These are phyloP conservation scores for Pongo abelii DNA, from an alignment of 2,113 vertebrate species.

Conservation along the genomic window DNA sequence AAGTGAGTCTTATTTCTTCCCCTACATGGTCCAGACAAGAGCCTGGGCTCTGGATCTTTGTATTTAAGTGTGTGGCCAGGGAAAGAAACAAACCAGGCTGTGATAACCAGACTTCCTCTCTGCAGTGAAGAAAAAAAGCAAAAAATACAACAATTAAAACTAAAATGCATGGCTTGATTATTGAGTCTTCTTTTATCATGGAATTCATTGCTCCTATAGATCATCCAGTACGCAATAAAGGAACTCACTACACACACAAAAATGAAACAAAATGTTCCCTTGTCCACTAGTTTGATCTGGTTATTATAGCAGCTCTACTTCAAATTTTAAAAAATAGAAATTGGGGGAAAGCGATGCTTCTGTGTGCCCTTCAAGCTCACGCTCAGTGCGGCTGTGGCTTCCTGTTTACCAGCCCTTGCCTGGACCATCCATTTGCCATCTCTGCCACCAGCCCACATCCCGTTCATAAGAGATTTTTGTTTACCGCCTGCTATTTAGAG, in stretches of 20 bases:
- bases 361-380: background rate
- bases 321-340: background rate
- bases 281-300: background rate
- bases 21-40: background rate
- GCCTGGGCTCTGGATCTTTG: too few species aligned
- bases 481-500: background rate
- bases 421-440: background rate
- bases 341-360: background rate
- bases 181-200: background rate
- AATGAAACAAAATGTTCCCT: constrained; percentile 27
- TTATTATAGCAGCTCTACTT: background rate
- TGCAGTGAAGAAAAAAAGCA: background rate
- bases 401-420: constrained; percentile 24
- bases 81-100: too few species aligned
- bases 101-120: background rate
- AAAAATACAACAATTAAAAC: background rate
- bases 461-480: background rate
- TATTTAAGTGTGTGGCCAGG: too few species aligned
- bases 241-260: accelerated
- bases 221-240: background rate
- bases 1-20: background rate
- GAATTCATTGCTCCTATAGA: background rate
- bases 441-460: background rate
- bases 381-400: background rate
- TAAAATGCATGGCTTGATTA: accelerated